Base-by-base conservation (phyloP, 92 coral and sea anemone species). In the Isaurus tuberculatus region DNA sequence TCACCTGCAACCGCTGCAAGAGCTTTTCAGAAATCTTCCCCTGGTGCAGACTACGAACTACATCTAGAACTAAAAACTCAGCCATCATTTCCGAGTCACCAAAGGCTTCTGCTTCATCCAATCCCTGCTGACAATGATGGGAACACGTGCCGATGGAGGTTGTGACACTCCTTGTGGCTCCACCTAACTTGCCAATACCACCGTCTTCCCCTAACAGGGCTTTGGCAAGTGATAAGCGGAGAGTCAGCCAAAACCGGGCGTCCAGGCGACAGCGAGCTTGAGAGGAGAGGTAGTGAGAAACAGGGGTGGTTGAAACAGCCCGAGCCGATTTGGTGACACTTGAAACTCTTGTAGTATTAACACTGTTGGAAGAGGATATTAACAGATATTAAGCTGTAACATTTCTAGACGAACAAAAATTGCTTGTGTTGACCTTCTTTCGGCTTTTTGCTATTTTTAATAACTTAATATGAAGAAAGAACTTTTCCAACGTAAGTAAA, bases 71-170 rank as follows among this genome's bases (percentile, higher is more conserved):
- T 19, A 85, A 79, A 34, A 97, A 92, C 86, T 97, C 94, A 8
- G 95, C 94, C 79, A 91, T 90, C 40, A 94, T 83, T 84, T 97
- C 98, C 2, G 89, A 79, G 75, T 97, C 94, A 32, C 97, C 98
- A 80, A 97, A 97, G 26, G 98, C 99, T 34, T 97, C 99, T 19
- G 97, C 95, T 70, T 97, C 99, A 64, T 94, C 97, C 86, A 97
- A 34, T 58, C 98, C 99, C 87, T 97, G 99, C 63, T 79, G 89
- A 72, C 98, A 97, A 82, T 97, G 99, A 55, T 94, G 99, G 0
- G 87, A 79, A 80, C 97, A 91, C 7, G 98, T 90, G 4, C 99
- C 98, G 29, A 95, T 94, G 6, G 89, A 85, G 2, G 94, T 90
- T 0, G 98, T 91, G 7, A 97, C 95, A 65, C 98, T 97, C 29